Evolutionary conservation across 2,888 invertebrate species (phyloP), one percentile per base, ranked within the genome.

Genomic region (Actias luna): DNA sequence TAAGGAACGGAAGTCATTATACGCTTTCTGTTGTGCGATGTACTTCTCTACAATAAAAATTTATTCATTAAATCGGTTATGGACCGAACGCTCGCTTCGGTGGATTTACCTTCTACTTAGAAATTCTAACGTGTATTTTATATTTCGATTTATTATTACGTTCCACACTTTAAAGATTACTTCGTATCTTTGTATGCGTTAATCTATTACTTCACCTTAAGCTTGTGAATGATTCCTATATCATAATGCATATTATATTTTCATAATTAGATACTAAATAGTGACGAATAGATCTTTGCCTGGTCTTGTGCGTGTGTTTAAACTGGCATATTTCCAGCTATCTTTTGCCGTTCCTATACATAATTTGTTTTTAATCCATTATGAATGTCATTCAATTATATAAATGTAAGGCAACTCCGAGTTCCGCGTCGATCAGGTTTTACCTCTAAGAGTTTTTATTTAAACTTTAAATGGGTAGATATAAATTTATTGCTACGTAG

Each of bases 1-100:
- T 77, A 79, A 65, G 77, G 80, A 83, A 76, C 89, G 91, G 91
- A 92, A 91, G 84, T 92, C 87, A 91, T 92, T 92, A 92, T 91
- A 85, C 92, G 85, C 84, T 92, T 89, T 88, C 89, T 89, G 89
- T 80, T 80, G 84, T 77, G 73, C 82, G 77, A 74, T 79, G 83
- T 88, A 84, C 80, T 84, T 80, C 69, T 82, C 69, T 82, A 84
- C 79, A 82, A 84, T 86, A 83, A 88, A 88, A 89, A 88, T 87
- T 73, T 88, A 89, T 89, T 89, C 87, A 91, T 89, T 87, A 83
- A 91, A 87, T 84, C 90, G 84, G 75, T 82, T n/a, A n/a, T n/a
- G n/a, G 82, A 87, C 80, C 80, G 80, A 74, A 70, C 74, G 76
- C 76, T 82, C 75, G 79, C 74, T 78, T 8, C 65, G 75, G 67